Evolutionary conservation across 2,113 vertebrate genomes (phyloP), one percentile per base, ranked within the genome.

Genomic region (Tachysurus fulvidraco): DNA sequence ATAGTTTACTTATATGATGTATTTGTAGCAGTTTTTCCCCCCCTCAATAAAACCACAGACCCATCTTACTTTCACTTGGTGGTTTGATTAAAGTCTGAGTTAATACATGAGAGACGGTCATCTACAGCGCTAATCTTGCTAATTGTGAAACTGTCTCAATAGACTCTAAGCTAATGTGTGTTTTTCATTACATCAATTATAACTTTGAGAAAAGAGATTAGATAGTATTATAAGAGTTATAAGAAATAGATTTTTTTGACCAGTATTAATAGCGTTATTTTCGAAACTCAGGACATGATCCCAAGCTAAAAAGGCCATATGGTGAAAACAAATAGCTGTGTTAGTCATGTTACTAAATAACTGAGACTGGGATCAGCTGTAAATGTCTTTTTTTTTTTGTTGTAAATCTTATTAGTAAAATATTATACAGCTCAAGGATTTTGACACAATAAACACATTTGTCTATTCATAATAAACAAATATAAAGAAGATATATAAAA

Each of bases 1-100:
- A 89, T 90, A 91, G 90, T 81, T 89, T 85, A 89, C 90, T 77
- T 89, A 89, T 88, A 88, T 89, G 84, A 81, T 92, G 91, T 92
- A 91, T 92, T 91, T 92, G 89, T 92, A 92, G 91, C 92, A 92
- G 84, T 88, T 89, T 87, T 12, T 13, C 11, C 87, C 85, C 86
- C 87, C 86, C 78, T 84, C 85, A 92, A 92, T 91, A 92, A 91
- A 92, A 91, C 88, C 88, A 90, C 88, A 83, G 88, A 87, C 83
- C 80, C 85, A 88, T 88, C 86, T 73, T 28, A 21, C 54, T 65
- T 82, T 10, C 17, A 62, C 28, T 55, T 11, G 5, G 13, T 79
- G 54, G 3, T 79, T 79, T 69, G 8, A 79, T 54, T 84, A 59
- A 62, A 65, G 23, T 52, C 41, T 46, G 7, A 44, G 8, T 44